Percentiles rank a stretch among this genome's conserved stretches.
Evolutionary conservation across 1,140 invertebrate genomes (phyloP).

Genomic region (Chironomus tepperi): DNA sequence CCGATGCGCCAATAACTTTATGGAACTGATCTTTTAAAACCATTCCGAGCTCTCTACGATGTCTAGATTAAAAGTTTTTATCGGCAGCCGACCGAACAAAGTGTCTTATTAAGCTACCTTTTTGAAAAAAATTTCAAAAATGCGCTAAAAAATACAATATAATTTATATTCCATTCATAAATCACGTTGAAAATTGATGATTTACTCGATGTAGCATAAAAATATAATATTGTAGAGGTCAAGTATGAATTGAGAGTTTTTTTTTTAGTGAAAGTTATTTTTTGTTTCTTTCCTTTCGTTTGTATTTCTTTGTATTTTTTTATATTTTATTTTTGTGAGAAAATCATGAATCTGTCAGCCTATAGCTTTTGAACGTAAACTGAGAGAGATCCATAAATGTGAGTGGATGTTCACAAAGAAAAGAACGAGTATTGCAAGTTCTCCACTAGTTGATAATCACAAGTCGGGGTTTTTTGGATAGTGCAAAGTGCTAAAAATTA

Average conservation of each 20-base stretch:
- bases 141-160: too few relatives aligned
- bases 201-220: neutral
- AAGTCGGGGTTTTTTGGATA: neutral
- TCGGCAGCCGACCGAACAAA: too few relatives aligned
- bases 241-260: neutral
- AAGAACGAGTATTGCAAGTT: conserved; percentile 10
- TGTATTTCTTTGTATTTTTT: too few relatives aligned
- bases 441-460: neutral
- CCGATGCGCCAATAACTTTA: too few relatives aligned
- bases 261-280: neutral
- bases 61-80: too few relatives aligned
- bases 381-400: neutral
- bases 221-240: neutral
- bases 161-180: too few relatives aligned
- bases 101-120: too few relatives aligned
- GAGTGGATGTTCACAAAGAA: neutral
- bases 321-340: neutral
- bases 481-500: neutral
- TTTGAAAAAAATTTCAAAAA: too few relatives aligned
- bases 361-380: neutral
- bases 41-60: too few relatives aligned
- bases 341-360: conserved; percentile 1
- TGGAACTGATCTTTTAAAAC: too few relatives aligned
- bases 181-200: too few relatives aligned
- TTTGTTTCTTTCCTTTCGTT: too few relatives aligned